Evolutionary conservation across 1,140 invertebrate species (phyloP), one percentile per base, ranked within the genome.

Genomic region (Phymastichus coffea): DNA sequence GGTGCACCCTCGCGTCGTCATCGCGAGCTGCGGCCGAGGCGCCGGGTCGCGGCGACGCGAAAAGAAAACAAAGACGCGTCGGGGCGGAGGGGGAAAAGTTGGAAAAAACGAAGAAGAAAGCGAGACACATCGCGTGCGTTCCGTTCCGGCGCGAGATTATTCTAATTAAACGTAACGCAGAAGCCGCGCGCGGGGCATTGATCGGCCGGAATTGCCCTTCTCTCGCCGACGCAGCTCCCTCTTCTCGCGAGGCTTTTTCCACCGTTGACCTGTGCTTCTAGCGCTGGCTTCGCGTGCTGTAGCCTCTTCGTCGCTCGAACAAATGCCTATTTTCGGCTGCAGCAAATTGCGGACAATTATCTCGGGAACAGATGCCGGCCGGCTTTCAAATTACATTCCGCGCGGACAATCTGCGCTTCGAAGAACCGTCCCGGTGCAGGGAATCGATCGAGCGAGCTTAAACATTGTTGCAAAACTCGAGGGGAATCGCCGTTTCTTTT

Each of bases 91-190:
- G 47, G 3, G 47, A 30, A 30, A 17, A 30, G 15, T 14, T 17
- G 35, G 35, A 14, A 20, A 30, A 20, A 48, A 47, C 20, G 6
- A 12, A 10, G 1, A 48, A 48, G 30, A 48, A 20, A 41, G 35
- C 8, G 12, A 41, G 40, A 43, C 15, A 12, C 52, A 38, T 38
- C 30, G 20, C 51, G 41, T 38, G 46, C 19, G 43, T 30, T 44
- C 48, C 22, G 54, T 53, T 48, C 61, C 63, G n/a, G 26, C 49
- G 22, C 22, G 38, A 43, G 61, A 68, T 68, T 68, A 66, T 69
- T 67, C 62, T 69, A 68, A 70, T 70, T 67, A 63, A 66, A 68
- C 63, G 66, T 68, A 69, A 68, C 49, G 58, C 66, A 63, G 64
- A 47, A 70, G 67, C 61, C 48, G 38, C n/a, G n/a, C n/a, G n/a